Conservation (phyloP, 2,888 invertebrate genomes). For the Nymphalis c-album region DNA sequence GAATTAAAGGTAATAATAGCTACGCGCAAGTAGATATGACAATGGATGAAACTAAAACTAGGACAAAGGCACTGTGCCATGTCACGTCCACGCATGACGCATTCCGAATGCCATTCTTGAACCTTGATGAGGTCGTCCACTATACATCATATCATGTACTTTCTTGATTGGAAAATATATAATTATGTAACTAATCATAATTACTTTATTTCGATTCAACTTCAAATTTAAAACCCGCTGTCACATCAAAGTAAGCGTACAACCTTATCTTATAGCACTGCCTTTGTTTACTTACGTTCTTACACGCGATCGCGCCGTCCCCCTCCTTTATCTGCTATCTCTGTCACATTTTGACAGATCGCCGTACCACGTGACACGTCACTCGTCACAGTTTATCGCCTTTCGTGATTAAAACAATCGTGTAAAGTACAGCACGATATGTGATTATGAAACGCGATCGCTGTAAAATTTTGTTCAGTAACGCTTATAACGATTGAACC, state of each 20-base stretch:
- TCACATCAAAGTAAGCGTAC: conserved; percentile 24
- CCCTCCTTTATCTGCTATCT: conserved; percentile 52
- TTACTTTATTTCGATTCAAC: conserved; percentile 55
- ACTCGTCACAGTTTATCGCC: conserved; percentile 48
- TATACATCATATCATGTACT: conserved; percentile 40
- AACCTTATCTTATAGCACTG: conserved; percentile 23
- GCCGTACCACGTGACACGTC: conserved; percentile 60
- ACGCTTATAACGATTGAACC: conserved; percentile 48
- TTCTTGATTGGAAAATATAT: no score
- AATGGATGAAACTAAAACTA: conserved; percentile 42
- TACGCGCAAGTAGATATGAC: not conserved
- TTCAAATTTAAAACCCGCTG: conserved; percentile 16
- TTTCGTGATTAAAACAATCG: conserved; percentile 2
- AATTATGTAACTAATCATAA: conserved; percentile 29
- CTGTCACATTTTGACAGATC: conserved; percentile 71
- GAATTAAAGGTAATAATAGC: conserved; percentile 1
- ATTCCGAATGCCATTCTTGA: conserved; percentile 52
- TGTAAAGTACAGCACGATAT: not conserved
- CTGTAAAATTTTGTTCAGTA: not conserved
- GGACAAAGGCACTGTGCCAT: conserved; percentile 47
- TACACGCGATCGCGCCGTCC: conserved; percentile 50
- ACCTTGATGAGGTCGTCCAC: conserved; percentile 57
- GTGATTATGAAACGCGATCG: conserved; percentile 6
- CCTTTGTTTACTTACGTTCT: conserved; percentile 55
- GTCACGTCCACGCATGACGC: conserved; percentile 59